Percentiles rank a stretch among this genome's conserved stretches.
Evolutionary conservation across 2,888 invertebrate species (phyloP).

Genomic region (Drosophila planitibia): DNA sequence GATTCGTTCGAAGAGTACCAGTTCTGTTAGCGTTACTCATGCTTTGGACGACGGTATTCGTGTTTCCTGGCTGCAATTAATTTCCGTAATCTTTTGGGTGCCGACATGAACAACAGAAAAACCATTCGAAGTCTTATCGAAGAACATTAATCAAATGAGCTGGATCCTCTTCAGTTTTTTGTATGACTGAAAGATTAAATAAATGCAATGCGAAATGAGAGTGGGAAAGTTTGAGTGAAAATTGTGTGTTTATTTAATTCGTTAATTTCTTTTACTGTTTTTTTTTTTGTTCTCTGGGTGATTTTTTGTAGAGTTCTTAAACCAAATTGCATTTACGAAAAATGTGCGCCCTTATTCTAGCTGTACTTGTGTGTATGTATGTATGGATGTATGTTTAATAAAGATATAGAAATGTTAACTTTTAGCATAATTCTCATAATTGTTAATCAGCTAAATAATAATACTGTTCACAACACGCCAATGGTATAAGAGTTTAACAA

Average conservation of each 20-base stretch:
- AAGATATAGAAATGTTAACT: slow-evolving; percentile 57
- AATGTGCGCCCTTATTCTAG: slow-evolving; percentile 49
- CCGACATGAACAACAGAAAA: slow-evolving; percentile 42
- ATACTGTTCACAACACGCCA: slow-evolving; percentile 77
- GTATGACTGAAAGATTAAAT: slow-evolving; percentile 4
- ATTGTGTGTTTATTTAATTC: slow-evolving; percentile 45
- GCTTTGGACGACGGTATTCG: background rate
- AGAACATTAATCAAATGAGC: slow-evolving; percentile 51
- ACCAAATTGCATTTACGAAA: slow-evolving; percentile 61
- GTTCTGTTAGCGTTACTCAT: background rate
- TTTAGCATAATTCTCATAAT: slow-evolving; percentile 50
- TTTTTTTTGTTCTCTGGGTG: slow-evolving; percentile 35
- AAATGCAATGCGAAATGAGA: slow-evolving; percentile 39
- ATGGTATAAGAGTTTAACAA: slow-evolving; percentile 66
- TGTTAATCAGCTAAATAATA: slow-evolving; percentile 72
- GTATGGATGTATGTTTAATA: slow-evolving; percentile 41
- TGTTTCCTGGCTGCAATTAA: background rate
- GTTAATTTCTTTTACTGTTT: slow-evolving; percentile 12
- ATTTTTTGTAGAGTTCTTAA: slow-evolving; percentile 67
- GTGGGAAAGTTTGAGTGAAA: slow-evolving; percentile 52
- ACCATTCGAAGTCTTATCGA: background rate
- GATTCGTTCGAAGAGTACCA: background rate
- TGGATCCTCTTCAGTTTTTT: background rate
- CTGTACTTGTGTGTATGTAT: slow-evolving; percentile 33
- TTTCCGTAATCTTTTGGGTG: slow-evolving; percentile 62